Conservation (phyloP, 2,113 vertebrate species). For the Procavia capensis region DNA sequence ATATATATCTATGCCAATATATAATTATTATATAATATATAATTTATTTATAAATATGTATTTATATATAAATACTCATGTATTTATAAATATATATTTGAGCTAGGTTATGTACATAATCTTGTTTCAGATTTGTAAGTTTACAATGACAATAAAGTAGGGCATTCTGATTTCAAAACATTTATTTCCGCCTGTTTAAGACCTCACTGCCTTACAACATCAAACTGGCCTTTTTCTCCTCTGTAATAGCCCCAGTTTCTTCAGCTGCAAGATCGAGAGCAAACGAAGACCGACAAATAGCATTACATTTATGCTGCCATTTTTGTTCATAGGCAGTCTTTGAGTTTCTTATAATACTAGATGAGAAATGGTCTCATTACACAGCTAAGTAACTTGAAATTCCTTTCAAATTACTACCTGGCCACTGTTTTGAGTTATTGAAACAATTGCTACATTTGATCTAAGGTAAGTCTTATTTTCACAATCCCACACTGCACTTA, state of each 20-base stretch:
- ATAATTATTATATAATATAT: too few relatives aligned
- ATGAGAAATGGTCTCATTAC: not conserved
- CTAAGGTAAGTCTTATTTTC: conserved; percentile 14
- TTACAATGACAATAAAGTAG: not conserved
- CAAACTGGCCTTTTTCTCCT: not conserved
- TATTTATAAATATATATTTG: not conserved
- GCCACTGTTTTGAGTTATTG: not conserved
- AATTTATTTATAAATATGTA: too few relatives aligned
- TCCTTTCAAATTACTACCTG: not conserved
- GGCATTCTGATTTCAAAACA: not conserved
- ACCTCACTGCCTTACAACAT: not conserved
- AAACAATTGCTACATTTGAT: not conserved
- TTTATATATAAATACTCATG: too few relatives aligned
- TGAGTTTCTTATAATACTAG: not conserved
- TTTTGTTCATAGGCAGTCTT: not conserved
- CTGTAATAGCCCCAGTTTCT: not conserved
- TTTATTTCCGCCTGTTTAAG: not conserved
- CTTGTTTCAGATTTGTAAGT: conserved; percentile 1
- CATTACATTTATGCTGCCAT: not conserved
- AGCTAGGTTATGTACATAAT: not conserved
- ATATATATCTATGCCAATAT: too few relatives aligned
- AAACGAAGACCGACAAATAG: not conserved
- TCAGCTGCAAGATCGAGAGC: not conserved
- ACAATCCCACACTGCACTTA: conserved; percentile 11
- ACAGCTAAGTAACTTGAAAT: not conserved